Evolutionary conservation across 2,888 invertebrate species (phyloP), one percentile per base, ranked within the genome.

Genomic region (Agrotis exclamationis): DNA sequence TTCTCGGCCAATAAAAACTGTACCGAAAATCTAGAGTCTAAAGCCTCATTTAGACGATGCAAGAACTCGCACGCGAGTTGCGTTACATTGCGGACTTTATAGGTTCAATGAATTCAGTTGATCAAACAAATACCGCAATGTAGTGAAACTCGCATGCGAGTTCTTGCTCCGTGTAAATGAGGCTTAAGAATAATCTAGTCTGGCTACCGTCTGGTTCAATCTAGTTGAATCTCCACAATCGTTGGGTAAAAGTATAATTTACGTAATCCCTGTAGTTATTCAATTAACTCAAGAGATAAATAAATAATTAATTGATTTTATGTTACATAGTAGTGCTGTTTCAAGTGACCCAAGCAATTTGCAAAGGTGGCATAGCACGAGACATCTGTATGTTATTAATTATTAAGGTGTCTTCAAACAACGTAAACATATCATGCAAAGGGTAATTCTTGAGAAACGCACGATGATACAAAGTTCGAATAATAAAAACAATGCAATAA

Each of bases 231-330:
- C 66, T 77, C 39, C 20, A 60, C 56, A 70, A 74, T 76, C 57
- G 44, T 62, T 28, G 67, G 72, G 68, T 72, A 77, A 81, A 81
- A 78, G 77, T 71, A 75, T 74, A 13, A 74, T 58, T 69, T 60
- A 74, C 58, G 14, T 24, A 47, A 75, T 63, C 57, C 59, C 16
- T n/a, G 48, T 60, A 65, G 81, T 82, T 63, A 80, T 63, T 83
- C 83, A 77, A 79, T 84, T 83, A 74, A 63, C 39, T 50, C 14
- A 45, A 9, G 22, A 28, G 85, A 84, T 84, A 76, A 72, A 14
- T 45, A 48, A 62, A 65, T 44, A 59, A 74, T 75, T 81, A 69
- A 75, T 82, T 70, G 53, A 74, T 63, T n/a, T n/a, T 65, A 56
- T 54, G 44, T 63, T 74, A 70, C 73, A 63, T 66, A 70, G 63